Evolutionary conservation across 2,113 vertebrate species (phyloP).

Genomic region (Sebastes schlegelii): DNA sequence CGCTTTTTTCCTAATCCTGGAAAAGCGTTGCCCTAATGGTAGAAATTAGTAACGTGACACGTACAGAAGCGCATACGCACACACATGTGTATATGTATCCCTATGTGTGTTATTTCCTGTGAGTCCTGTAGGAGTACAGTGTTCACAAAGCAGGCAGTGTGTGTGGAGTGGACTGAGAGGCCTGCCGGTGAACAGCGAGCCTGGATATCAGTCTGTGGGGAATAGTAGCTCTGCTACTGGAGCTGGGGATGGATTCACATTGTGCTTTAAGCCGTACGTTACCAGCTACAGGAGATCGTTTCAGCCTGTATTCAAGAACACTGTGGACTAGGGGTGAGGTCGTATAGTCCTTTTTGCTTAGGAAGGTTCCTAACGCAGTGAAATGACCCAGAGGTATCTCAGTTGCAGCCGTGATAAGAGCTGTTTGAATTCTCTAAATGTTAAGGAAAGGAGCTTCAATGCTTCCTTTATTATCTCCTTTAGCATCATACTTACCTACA

Average conservation of each 20-base stretch:
- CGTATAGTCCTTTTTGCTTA: too few relatives aligned
- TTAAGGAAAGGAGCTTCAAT: too few relatives aligned
- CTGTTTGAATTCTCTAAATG: too few relatives aligned
- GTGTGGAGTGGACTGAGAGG: conserved; percentile 3
- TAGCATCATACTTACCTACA: too few relatives aligned
- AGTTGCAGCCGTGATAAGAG: too few relatives aligned
- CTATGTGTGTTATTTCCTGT: conserved; percentile 42
- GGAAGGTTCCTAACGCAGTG: too few relatives aligned
- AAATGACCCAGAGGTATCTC: too few relatives aligned
- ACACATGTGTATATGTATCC: conserved; percentile 12
- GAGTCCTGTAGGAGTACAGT: conserved; percentile 19
- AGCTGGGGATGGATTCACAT: background rate
- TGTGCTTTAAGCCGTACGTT: too few relatives aligned
- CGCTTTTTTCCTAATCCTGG: conserved; percentile 46
- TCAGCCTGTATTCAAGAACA: background rate
- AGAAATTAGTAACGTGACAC: conserved; percentile 50
- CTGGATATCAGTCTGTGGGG: conserved; percentile 5
- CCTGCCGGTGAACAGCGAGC: conserved; percentile 15
- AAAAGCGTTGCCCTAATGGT: conserved; percentile 35
- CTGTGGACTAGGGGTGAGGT: too few relatives aligned
- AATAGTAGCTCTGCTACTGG: background rate
- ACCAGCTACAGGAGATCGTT: background rate
- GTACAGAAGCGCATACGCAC: conserved; percentile 3
- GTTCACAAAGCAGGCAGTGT: conserved; percentile 44
- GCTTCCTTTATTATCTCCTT: too few relatives aligned